Base-by-base conservation (phyloP, 2,797 vertebrate genomes). In the Dallia pectoralis region DNA sequence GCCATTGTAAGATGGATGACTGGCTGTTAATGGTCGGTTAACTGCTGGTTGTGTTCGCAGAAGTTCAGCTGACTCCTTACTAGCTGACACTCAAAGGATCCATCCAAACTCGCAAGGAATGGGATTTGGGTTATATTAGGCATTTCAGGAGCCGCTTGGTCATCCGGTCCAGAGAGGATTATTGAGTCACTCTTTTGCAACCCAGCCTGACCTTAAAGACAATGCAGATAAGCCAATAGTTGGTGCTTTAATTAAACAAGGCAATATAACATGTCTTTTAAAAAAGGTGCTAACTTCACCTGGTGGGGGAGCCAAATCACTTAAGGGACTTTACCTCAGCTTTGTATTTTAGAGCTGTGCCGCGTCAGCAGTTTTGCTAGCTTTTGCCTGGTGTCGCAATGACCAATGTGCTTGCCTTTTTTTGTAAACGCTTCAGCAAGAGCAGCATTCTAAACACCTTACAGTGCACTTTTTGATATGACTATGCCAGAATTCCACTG, bases 201-300 rank as follows among this genome's bases (percentile, higher is more conserved):
- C 74, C 68, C 68, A 79, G 64, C 76, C 36, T 75, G 67, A 75
- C 77, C 74, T 80, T 67, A 70, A n/a, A 66, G 62, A 47, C 65
- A 51, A 51, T 19, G 30, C 14, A 32, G 22, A 36, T 8, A 40
- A 33, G 30, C 64, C 56, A 70, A 69, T 16, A 75, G 53, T 74
- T 71, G 47, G 11, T 44, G 15, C 22, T 30, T 14, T 11, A 47
- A 70, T 44, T n/a, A 29, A 74, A 64, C 67, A 75, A 40, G 62
- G 16, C 71, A 62, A 63, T 64, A 61, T 59, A 29, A 51, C 61
- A 9, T 30, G 30, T 61, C 9, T 14, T 15, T 44, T 4, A 56
- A 29, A 22, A 2, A 8, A 64, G 56, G 30, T 15, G 6, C 44
- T 27, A 9, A 32, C 51, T 47, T 77, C 69, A 25, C 73, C 78